Evolutionary conservation across 1,140 invertebrate species (phyloP), one percentile per base, ranked within the genome.

Genomic region (Sesamia nonagrioides): DNA sequence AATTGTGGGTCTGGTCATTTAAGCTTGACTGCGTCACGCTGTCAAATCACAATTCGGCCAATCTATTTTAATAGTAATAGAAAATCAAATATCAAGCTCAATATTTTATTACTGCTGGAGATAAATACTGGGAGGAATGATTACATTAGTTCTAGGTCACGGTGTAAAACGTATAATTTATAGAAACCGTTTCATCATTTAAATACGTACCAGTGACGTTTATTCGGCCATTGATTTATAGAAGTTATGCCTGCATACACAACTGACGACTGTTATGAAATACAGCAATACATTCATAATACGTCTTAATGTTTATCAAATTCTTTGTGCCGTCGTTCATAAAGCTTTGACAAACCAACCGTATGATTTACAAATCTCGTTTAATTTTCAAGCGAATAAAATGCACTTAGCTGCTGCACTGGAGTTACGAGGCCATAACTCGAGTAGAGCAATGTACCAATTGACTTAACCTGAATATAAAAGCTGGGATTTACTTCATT

Each of bases 1-100:
- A 18, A 71, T 68, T 71, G 68, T 52, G 37, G 48, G 68, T 35
- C 68, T 27, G 68, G 45, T 35, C 68, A 54, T 71, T 71, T 71
- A 35, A 54, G 45, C 48, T 17, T 50, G 15, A 45, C 27, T 71
- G 40, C 40, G 40, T 33, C 35, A 71, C 68, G 54, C 21, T 52
- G 66, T 52, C 68, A 52, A 71, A 71, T 71, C 68, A 71, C 13
- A 37, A 71, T 54, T 71, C 54, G 48, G 68, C 27, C 68, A 17
- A 54, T 35, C 21, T 52, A 33, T 5, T 13, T 27, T 54, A 37
- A 18, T 71, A 17, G 17, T 71, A 50, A 40, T 7, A 42, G 66
- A 37, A 27, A 52, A 35, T 71, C 21, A 6, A 11, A 68, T 68
- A 45, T 45, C 40, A 17, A 17, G 8, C 15, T 21, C 7, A 17